Conservation (phyloP, 2,797 vertebrate genomes). For the Enteromius trimaculatus region DNA sequence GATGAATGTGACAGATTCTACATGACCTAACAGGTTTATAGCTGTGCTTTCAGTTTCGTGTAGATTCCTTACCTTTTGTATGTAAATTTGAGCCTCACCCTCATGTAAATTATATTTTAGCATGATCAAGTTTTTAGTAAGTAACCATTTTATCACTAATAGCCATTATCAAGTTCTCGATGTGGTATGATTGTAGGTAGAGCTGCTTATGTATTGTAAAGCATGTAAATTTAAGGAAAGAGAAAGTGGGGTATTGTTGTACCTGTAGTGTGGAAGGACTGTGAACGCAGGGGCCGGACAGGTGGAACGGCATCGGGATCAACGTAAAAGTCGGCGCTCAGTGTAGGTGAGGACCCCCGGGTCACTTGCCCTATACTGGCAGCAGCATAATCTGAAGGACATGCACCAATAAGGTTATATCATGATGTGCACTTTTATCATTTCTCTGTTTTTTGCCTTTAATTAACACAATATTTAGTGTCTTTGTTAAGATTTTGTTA, state of each 20-base stretch:
- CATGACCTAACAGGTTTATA: background rate
- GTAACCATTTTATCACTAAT: background rate
- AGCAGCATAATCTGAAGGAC: constrained; percentile 73
- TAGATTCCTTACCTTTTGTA: background rate
- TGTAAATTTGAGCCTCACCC: background rate
- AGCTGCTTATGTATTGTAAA: background rate
- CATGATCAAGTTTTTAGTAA: background rate
- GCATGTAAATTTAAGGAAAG: background rate
- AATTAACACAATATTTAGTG: background rate
- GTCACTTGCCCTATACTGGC: constrained; percentile 66
- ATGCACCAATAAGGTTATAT: constrained; percentile 1
- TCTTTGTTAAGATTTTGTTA: background rate
- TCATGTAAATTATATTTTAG: background rate
- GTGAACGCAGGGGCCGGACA: constrained; percentile 65
- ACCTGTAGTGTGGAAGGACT: constrained; percentile 70
- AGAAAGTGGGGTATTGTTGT: constrained; percentile 1
- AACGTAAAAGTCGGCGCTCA: constrained; percentile 67
- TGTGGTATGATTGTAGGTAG: background rate
- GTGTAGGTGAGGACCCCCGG: constrained; percentile 47
- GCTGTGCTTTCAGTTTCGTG: background rate
- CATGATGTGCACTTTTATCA: background rate
- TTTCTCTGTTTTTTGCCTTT: background rate
- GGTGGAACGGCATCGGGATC: constrained; percentile 60
- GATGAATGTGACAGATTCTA: background rate
- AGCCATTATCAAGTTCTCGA: background rate